phyloP scores from a whole-genome alignment of 1,140 invertebrate species.

The Euura saliciscinereae region DNA sequence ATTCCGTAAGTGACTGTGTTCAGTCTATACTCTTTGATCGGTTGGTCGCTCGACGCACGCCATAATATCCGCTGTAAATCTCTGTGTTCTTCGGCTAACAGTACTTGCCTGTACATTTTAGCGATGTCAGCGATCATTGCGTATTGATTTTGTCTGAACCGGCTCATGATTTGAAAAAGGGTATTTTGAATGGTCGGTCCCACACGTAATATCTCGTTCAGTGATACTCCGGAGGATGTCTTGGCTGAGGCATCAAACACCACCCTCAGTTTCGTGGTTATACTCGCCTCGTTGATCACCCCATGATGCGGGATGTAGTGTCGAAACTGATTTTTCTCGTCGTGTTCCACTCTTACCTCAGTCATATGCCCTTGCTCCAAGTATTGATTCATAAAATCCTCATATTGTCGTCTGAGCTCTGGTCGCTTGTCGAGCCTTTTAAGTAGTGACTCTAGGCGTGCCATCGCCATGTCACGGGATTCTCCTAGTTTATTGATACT shows the following conservation, averaged over 20 bases:
- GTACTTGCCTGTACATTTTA: conserved; percentile 41
- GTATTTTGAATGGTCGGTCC: conserved; percentile 14
- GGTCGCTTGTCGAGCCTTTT: neutral
- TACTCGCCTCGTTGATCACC: neutral
- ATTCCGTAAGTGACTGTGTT: conserved; percentile 51
- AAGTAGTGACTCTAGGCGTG: neutral
- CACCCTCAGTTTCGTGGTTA: conserved; percentile 24
- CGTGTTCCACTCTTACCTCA: neutral
- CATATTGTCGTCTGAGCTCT: neutral
- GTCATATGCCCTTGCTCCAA: conserved; percentile 35
- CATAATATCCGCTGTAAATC: conserved; percentile 45
- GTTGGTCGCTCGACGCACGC: conserved; percentile 19
- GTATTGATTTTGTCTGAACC: conserved; percentile 19
- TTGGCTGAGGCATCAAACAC: conserved; percentile 26
- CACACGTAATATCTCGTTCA: conserved; percentile 23
- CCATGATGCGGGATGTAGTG: neutral
- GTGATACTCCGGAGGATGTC: conserved; percentile 11
- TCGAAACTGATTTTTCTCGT: neutral
- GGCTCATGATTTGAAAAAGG: conserved; percentile 9
- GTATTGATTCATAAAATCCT: conserved; percentile 42
- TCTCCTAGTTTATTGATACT: neutral
- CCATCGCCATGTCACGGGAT: neutral
- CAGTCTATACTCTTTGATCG: conserved; percentile 35
- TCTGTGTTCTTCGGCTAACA: conserved; percentile 26
- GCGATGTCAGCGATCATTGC: conserved; percentile 30